phyloP scores from a whole-genome alignment of 2,797 vertebrate genomes.

The Melanotaenia maccullochi region DNA sequence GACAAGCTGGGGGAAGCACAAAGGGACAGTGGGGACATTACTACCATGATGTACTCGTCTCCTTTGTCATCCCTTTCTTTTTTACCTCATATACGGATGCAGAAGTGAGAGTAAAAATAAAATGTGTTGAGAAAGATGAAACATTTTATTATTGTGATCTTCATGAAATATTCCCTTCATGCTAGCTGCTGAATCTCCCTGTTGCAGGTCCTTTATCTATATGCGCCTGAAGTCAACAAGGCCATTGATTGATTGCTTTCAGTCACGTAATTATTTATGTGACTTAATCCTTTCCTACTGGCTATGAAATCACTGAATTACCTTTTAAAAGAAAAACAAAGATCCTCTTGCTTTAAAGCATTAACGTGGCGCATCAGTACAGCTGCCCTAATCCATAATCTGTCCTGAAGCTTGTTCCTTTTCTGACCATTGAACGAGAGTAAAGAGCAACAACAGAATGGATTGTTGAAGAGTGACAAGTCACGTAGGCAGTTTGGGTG shows the following conservation, averaged over 20 bases:
- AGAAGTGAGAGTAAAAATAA: background rate
- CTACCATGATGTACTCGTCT: slow-evolving; percentile 27
- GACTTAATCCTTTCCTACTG: background rate
- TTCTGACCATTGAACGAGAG: slow-evolving; percentile 7
- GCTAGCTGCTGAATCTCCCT: background rate
- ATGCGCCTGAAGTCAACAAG: background rate
- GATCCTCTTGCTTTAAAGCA: slow-evolving; percentile 11
- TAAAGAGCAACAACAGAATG: slow-evolving; percentile 48
- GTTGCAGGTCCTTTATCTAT: background rate
- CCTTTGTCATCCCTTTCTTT: slow-evolving; percentile 5
- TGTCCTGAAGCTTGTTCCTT: slow-evolving; percentile 14
- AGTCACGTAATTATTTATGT: background rate
- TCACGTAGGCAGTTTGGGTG: slow-evolving; percentile 41
- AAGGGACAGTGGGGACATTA: slow-evolving; percentile 39
- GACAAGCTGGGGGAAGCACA: slow-evolving; percentile 11
- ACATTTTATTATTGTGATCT: background rate
- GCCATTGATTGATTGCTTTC: slow-evolving; percentile 7
- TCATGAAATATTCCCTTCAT: background rate
- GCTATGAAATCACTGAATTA: background rate
- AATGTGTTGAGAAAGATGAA: background rate
- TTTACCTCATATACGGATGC: slow-evolving; percentile 8
- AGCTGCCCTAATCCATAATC: slow-evolving; percentile 18
- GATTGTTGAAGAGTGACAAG: slow-evolving; percentile 58
- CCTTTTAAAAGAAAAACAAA: slow-evolving; percentile 10
- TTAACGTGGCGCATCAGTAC: slow-evolving; percentile 20